phyloP scores from a whole-genome alignment of 2,113 vertebrate species.

The Ciconia boyciana region DNA sequence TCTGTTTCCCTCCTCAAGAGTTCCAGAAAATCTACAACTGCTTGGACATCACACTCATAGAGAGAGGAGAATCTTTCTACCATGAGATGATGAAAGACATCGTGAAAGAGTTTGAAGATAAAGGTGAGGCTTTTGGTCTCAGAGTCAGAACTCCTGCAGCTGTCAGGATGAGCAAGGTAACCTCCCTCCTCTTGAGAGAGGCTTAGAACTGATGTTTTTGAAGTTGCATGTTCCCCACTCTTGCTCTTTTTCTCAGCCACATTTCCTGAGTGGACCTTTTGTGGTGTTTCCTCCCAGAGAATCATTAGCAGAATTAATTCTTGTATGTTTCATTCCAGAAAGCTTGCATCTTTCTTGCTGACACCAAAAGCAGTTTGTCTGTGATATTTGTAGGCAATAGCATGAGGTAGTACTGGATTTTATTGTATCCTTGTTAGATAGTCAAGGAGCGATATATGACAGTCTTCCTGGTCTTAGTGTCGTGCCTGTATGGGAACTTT shows the following conservation, averaged over 20 bases:
- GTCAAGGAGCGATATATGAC: not conserved
- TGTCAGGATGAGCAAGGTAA: not conserved
- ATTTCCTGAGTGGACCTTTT: not conserved
- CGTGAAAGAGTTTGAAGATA: constrained; percentile 87
- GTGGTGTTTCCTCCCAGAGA: not conserved
- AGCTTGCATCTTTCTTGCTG: not conserved
- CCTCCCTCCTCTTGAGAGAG: not conserved
- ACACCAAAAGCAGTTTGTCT: not conserved
- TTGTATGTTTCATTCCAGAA: not conserved
- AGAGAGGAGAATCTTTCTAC: constrained; percentile 94
- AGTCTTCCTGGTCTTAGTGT: not conserved
- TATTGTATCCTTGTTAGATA: not conserved
- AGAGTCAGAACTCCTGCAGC: not conserved
- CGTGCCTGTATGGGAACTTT: not conserved
- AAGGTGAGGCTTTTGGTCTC: constrained; percentile 68
- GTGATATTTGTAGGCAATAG: not conserved
- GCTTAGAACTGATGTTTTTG: not conserved
- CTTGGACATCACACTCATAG: constrained; percentile 82
- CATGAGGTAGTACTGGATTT: not conserved
- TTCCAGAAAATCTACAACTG: constrained; percentile 92
- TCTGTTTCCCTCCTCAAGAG: constrained; percentile 73
- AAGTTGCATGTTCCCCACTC: not conserved
- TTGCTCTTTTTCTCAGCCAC: not conserved
- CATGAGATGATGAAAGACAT: constrained; percentile 86
- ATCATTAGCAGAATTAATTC: not conserved